Evolutionary conservation across 2,113 vertebrate species (phyloP), one percentile per base, ranked within the genome.

Genomic region (Brachyistius frenatus): DNA sequence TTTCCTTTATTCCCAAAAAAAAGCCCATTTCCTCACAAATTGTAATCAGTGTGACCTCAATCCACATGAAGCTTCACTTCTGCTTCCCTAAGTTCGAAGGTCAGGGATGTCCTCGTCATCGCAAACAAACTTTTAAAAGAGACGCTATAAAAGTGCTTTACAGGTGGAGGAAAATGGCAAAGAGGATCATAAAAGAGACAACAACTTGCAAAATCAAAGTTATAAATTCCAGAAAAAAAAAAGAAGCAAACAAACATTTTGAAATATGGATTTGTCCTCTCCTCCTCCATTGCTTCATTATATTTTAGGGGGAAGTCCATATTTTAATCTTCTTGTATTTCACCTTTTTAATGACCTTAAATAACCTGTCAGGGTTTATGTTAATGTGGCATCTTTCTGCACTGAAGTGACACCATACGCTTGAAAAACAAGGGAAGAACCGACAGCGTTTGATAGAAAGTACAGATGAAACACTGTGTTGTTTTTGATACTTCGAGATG

Each of bases 1-100:
- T 73, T 85, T 81, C 73, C 73, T 73, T 66, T 52, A 14, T 7
- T 58, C 30, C 10, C 36, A 23, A n/a, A 16, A n/a, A 16, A 41
- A 78, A 64, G 44, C 37, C 2, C 47, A 5, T 71, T 37, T 70
- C 36, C 58, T 52, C 54, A 55, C 47, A 23, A 14, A 52, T 58
- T 31, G 64, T 10, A 9, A 39, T n/a, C 58, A 49, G 54, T 35
- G 14, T 23, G n/a, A 52, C 16, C 4, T 52, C 49, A 6, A 6
- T 57, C 41, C 10, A 37, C 10, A 16, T 39, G 6, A 52, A 74
- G 23, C 33, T 35, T 11, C 33, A 13, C 1, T 63, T 23, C 30
- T 7, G 0, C 37, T 54, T 41, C 7, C 5, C 11, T 52, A 33
- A 62, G 36, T 35, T 44, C 7, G 16, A 57, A 36, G 50, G 7